Conservation (phyloP, 1,140 invertebrate species). For the Listronotus bonariensis region DNA sequence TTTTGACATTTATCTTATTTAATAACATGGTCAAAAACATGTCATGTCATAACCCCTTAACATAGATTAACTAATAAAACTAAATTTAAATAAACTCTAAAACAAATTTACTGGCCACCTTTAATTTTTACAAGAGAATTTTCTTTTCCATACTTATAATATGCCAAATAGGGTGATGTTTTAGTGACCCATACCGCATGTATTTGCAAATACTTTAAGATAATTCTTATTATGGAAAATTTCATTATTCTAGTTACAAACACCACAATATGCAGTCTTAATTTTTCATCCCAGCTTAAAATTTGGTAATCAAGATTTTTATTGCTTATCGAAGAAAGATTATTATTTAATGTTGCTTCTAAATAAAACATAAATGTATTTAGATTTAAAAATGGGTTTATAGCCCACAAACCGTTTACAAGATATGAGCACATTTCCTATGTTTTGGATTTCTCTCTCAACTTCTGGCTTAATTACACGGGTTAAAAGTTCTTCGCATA, state of each 20-base stretch:
- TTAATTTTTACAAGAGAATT: conserved; percentile 2
- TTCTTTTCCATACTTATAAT: conserved; percentile 44
- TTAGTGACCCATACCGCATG: conserved; percentile 45
- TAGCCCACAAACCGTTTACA: conserved; percentile 46
- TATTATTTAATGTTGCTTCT: conserved; percentile 29
- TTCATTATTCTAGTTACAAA: conserved; percentile 1
- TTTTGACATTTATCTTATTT: no score
- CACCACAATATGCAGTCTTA: conserved; percentile 3
- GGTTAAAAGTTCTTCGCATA: conserved; percentile 45
- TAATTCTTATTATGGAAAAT: conserved; percentile 35
- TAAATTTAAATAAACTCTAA: no score
- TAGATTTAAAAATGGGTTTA: conserved; percentile 45
- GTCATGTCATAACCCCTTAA: no score
- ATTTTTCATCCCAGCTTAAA: conserved; percentile 12
- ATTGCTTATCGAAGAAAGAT: not conserved
- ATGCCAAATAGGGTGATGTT: conserved; percentile 48
- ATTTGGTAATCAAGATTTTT: conserved; percentile 16
- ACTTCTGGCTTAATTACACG: conserved; percentile 39
- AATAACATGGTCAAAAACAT: no score
- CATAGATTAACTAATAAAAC: no score
- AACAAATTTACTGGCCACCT: no score
- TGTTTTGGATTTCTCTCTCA: conserved; percentile 37
- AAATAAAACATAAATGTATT: conserved; percentile 40
- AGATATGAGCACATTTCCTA: conserved; percentile 43
- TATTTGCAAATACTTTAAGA: conserved; percentile 37